Percentiles rank a stretch among this genome's conserved stretches.
Evolutionary conservation across 2,113 vertebrate species (phyloP).

Genomic region (Odontesthes bonariensis): DNA sequence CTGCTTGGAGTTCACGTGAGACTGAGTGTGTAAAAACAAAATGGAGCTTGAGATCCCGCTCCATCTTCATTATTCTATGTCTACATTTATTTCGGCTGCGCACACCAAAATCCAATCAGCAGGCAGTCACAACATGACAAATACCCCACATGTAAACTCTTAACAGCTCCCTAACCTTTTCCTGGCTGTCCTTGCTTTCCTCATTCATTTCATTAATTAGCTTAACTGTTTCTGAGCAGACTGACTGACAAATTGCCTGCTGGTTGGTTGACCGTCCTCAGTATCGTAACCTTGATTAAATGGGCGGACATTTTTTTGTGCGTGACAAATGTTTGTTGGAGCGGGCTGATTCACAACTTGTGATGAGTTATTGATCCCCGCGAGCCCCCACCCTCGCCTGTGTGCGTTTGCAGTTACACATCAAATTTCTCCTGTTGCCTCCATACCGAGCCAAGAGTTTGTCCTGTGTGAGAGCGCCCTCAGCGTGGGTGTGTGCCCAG

Average conservation of each 20-base stretch:
- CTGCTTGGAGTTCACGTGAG: slow-evolving; percentile 44
- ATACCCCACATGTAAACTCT: slow-evolving; percentile 53
- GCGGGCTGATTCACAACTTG: slow-evolving; percentile 76
- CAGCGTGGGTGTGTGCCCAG: neutral
- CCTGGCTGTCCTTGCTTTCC: slow-evolving; percentile 76
- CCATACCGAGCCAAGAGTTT: slow-evolving; percentile 19
- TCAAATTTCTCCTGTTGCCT: slow-evolving; percentile 59
- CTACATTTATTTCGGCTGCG: slow-evolving; percentile 48
- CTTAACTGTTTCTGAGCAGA: slow-evolving; percentile 66
- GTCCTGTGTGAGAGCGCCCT: neutral
- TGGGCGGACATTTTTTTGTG: slow-evolving; percentile 81
- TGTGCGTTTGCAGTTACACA: slow-evolving; percentile 61
- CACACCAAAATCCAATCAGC: slow-evolving; percentile 51
- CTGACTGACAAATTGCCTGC: slow-evolving; percentile 74
- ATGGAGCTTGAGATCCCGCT: neutral
- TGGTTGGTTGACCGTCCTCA: slow-evolving; percentile 55
- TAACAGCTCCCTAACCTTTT: slow-evolving; percentile 72
- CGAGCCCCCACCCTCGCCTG: slow-evolving; percentile 5
- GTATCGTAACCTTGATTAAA: slow-evolving; percentile 83
- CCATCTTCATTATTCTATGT: slow-evolving; percentile 53
- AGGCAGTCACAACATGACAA: slow-evolving; percentile 65
- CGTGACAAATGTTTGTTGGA: slow-evolving; percentile 78
- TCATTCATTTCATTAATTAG: slow-evolving; percentile 84
- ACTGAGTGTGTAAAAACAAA: slow-evolving; percentile 50
- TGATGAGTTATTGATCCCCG: slow-evolving; percentile 84